Percentiles rank a stretch among this genome's conserved stretches.
These are phyloP conservation scores for Dynastes hyllus DNA, from an alignment of 2,888 invertebrate genomes.

Conservation along the genomic window DNA sequence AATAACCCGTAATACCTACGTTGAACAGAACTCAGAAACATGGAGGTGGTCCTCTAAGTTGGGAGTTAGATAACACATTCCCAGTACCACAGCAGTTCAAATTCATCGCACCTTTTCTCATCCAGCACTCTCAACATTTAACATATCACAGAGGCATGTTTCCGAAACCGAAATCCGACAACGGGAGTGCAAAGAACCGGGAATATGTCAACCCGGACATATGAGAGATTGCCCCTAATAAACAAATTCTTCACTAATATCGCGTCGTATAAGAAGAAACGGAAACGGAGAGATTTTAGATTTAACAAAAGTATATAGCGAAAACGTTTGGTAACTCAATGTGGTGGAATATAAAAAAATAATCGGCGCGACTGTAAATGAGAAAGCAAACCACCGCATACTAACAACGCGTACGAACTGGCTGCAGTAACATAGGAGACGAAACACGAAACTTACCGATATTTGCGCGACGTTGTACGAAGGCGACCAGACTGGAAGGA, in stretches of 20 bases:
- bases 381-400: slow-evolving; percentile 53
- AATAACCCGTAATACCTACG: slow-evolving; percentile 64
- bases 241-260: slow-evolving; percentile 18
- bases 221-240: slow-evolving; percentile 42
- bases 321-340: slow-evolving; percentile 40
- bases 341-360: slow-evolving; percentile 36
- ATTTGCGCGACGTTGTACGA: slow-evolving; percentile 52
- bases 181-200: slow-evolving; percentile 32
- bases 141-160: slow-evolving; percentile 41
- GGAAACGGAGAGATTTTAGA: slow-evolving; percentile 9
- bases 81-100: slow-evolving; percentile 56
- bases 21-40: slow-evolving; percentile 67
- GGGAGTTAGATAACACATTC: slow-evolving; percentile 65
- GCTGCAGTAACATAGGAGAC: slow-evolving; percentile 64
- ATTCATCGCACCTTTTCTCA: slow-evolving; percentile 60
- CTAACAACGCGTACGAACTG: slow-evolving; percentile 64
- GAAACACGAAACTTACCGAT: slow-evolving; percentile 64
- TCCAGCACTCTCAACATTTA: slow-evolving; percentile 42
- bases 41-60: slow-evolving; percentile 67
- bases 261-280: background rate
- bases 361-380: slow-evolving; percentile 33
- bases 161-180: slow-evolving; percentile 35
- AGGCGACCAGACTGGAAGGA: slow-evolving; percentile 41
- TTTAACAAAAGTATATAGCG: slow-evolving; percentile 21
- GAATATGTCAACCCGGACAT: slow-evolving; percentile 52